phyloP scores from a whole-genome alignment of 2,113 vertebrate species.

The Mus musculus region DNA sequence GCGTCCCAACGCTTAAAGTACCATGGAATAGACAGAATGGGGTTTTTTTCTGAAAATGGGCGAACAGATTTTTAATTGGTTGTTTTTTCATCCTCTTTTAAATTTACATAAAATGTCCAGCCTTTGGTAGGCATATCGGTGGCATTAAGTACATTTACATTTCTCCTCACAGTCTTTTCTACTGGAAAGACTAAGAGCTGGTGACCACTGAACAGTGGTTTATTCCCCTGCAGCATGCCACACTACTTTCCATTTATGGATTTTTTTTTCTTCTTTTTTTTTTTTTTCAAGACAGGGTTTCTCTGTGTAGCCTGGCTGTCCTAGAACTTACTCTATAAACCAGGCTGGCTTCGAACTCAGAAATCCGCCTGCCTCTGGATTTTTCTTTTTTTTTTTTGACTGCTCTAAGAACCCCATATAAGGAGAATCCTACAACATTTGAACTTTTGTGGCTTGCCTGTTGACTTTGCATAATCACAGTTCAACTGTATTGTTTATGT shows the following conservation, averaged over 20 bases:
- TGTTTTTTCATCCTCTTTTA: background rate
- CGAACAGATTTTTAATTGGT: background rate
- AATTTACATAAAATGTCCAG: background rate
- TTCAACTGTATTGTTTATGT: background rate
- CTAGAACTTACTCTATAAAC: too few species aligned
- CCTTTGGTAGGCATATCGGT: background rate
- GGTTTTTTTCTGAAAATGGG: background rate
- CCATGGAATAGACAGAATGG: background rate
- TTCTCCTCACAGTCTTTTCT: background rate
- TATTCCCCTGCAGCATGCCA: background rate
- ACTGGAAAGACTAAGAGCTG: background rate
- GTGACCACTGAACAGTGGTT: background rate
- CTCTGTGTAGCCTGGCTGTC: too few species aligned
- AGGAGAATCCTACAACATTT: background rate
- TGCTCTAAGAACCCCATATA: background rate
- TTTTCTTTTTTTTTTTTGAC: background rate
- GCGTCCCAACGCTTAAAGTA: background rate
- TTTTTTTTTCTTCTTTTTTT: background rate
- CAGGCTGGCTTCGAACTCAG: too few species aligned
- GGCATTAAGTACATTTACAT: background rate
- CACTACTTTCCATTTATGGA: background rate
- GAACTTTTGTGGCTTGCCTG: slow-evolving; percentile 15
- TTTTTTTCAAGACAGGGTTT: background rate
- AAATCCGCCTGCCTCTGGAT: background rate
- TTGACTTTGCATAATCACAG: slow-evolving; percentile 7